Percentiles rank a stretch among this genome's conserved stretches.
These are phyloP conservation scores for Hestina assimilis DNA, from an alignment of 1,140 invertebrate genomes.

Conservation along the genomic window DNA sequence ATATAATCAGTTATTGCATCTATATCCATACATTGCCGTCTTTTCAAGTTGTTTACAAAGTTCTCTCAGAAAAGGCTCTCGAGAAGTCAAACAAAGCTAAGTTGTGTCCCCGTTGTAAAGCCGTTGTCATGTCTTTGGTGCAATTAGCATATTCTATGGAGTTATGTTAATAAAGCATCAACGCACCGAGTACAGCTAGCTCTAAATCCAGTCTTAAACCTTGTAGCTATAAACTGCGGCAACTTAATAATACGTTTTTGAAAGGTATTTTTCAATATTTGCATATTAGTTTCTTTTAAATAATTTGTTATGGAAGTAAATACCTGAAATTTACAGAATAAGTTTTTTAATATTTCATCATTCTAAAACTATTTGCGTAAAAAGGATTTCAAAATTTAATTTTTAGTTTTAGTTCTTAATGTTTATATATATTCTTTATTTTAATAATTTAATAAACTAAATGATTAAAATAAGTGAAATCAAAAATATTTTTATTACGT, in stretches of 20 bases:
- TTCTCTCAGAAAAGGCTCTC: slow-evolving; percentile 36
- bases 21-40: slow-evolving; percentile 12
- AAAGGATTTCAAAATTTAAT: too few species aligned
- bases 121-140: slow-evolving; percentile 28
- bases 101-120: slow-evolving; percentile 31
- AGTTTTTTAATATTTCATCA: background rate
- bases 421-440: too few species aligned
- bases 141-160: slow-evolving; percentile 31
- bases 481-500: too few species aligned
- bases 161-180: slow-evolving; percentile 28
- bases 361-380: too few species aligned
- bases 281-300: too few species aligned
- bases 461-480: too few species aligned
- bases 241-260: background rate
- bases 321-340: background rate
- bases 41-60: slow-evolving; percentile 38
- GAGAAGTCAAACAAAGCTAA: slow-evolving; percentile 43
- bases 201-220: background rate
- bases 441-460: too few species aligned
- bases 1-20: background rate
- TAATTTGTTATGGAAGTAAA: background rate
- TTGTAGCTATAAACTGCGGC: background rate
- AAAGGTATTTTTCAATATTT: too few species aligned
- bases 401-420: too few species aligned
- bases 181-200: slow-evolving; percentile 18